Evolutionary conservation across 2,888 invertebrate species (phyloP).

Genomic region (Tuta absoluta): DNA sequence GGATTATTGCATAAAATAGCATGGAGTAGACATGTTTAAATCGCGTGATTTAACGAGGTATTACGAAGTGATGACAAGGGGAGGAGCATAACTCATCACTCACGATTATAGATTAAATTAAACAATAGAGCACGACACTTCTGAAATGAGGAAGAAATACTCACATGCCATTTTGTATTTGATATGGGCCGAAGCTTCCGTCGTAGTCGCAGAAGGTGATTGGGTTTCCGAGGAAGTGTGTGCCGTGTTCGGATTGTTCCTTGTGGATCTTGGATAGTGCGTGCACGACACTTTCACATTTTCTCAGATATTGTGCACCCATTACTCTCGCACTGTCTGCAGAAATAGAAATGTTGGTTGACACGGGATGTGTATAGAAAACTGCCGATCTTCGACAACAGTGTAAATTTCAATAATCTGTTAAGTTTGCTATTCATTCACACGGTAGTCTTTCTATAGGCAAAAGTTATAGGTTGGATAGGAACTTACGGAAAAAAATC

Average conservation of each 20-base stretch:
- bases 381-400: too few relatives aligned
- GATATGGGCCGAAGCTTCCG: conserved; percentile 83
- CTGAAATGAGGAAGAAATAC: conserved; percentile 40
- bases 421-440: too few relatives aligned
- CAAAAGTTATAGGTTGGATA: background rate
- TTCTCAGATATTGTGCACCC: conserved; percentile 82
- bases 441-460: too few relatives aligned
- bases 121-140: background rate
- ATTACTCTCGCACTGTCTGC: conserved; percentile 67
- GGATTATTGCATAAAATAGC: background rate
- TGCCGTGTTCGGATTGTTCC: conserved; percentile 83
- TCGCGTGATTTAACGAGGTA: background rate
- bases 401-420: too few relatives aligned
- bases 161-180: conserved; percentile 80
- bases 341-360: conserved; percentile 31
- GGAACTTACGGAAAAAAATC: background rate
- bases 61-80: background rate
- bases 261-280: conserved; percentile 75
- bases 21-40: background rate
- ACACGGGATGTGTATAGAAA: too few relatives aligned
- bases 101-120: background rate
- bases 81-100: background rate
- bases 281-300: conserved; percentile 84
- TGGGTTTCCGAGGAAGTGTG: conserved; percentile 75
- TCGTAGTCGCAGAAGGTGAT: conserved; percentile 83